These are phyloP conservation scores for Sipha maydis DNA, from an alignment of 2,888 invertebrate genomes.

Conservation along the genomic window DNA sequence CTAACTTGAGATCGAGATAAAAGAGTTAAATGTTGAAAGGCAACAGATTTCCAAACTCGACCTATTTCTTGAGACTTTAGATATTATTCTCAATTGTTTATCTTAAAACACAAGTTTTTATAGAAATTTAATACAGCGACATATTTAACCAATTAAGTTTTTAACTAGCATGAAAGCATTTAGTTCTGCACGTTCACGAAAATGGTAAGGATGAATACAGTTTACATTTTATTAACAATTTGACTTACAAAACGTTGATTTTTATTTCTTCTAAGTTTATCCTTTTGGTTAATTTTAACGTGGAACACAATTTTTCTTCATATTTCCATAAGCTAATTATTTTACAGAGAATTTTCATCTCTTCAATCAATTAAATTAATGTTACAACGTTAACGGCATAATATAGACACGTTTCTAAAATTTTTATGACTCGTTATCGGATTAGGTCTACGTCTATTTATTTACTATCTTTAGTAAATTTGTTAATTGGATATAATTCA, in stretches of 20 bases:
- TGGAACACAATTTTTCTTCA: neutral
- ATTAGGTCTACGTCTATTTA: too few species aligned
- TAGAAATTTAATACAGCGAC: neutral
- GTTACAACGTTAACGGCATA: neutral
- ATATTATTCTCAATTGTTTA: constrained; percentile 19
- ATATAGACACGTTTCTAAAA: neutral
- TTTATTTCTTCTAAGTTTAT: neutral
- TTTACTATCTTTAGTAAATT: too few species aligned
- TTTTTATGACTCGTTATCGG: neutral
- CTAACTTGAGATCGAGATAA: constrained; percentile 19
- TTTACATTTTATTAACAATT: neutral
- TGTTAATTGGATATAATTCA: too few species aligned
- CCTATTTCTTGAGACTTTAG: neutral
- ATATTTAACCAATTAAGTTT: neutral
- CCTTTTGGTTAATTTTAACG: neutral
- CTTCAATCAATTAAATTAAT: neutral
- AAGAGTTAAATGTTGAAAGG: neutral
- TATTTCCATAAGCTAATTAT: neutral
- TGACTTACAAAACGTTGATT: neutral
- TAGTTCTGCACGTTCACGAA: neutral
- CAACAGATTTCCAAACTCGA: constrained; percentile 1
- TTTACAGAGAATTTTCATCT: neutral
- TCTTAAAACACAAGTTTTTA: constrained; percentile 6
- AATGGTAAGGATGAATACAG: neutral
- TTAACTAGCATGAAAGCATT: constrained; percentile 11